Conservation (phyloP, 2,888 invertebrate species). For the Neocrepidodera transversa region DNA sequence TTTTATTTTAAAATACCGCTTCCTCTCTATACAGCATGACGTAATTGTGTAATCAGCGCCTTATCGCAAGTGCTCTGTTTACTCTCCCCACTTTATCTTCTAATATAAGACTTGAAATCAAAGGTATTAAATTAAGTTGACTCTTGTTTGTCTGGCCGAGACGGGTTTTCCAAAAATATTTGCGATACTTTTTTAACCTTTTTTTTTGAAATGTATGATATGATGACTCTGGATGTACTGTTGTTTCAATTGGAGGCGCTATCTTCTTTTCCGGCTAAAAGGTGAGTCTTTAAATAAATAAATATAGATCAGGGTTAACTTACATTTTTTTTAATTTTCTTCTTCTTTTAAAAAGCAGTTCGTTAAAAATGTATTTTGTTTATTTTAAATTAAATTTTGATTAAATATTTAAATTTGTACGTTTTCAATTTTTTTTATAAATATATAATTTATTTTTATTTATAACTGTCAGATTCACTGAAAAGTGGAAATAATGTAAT, state of each 20-base stretch:
- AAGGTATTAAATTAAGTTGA: slow-evolving; percentile 33
- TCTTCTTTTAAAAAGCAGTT: too few species aligned
- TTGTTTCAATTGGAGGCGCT: slow-evolving; percentile 39
- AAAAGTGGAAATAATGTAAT: too few species aligned
- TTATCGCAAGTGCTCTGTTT: slow-evolving; percentile 10
- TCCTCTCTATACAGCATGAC: slow-evolving; percentile 5
- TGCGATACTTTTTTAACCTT: neutral
- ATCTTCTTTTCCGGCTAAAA: slow-evolving; percentile 23
- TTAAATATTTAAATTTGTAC: too few species aligned
- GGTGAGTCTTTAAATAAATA: too few species aligned
- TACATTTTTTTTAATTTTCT: too few species aligned
- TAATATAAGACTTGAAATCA: slow-evolving; percentile 33
- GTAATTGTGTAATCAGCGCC: neutral
- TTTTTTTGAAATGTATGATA: slow-evolving; percentile 14
- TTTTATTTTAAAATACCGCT: neutral
- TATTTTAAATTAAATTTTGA: too few species aligned
- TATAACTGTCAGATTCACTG: too few species aligned
- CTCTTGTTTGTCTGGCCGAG: slow-evolving; percentile 28
- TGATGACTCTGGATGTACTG: slow-evolving; percentile 36
- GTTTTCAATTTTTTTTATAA: too few species aligned
- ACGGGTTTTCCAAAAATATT: neutral
- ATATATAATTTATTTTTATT: too few species aligned
- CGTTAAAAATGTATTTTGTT: too few species aligned
- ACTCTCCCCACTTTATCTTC: slow-evolving; percentile 33
- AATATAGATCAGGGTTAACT: too few species aligned